phyloP scores from a whole-genome alignment of 2,113 vertebrate species.

The Centrocercus urophasianus region DNA sequence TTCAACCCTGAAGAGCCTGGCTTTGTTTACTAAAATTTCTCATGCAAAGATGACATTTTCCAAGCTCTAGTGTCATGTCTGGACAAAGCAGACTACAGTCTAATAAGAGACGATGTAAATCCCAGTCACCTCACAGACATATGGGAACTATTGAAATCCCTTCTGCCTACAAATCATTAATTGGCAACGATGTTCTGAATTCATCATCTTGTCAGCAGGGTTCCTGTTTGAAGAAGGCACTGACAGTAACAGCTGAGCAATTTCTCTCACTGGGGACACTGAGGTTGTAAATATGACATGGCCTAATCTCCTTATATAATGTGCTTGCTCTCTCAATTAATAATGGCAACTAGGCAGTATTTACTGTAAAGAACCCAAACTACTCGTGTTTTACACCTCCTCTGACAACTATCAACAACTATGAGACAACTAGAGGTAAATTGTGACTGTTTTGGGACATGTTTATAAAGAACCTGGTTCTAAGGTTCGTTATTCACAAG shows the following conservation, averaged over 20 bases:
- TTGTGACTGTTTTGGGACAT: not conserved
- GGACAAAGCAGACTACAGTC: slow-evolving; percentile 8
- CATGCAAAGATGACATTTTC: slow-evolving; percentile 44
- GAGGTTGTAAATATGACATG: slow-evolving; percentile 27
- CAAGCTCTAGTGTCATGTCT: not conserved
- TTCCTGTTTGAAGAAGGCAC: slow-evolving; percentile 51
- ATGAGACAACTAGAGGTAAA: not conserved
- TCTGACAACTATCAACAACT: not conserved
- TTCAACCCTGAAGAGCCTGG: not conserved
- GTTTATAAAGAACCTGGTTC: not conserved
- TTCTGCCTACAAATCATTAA: slow-evolving; percentile 70
- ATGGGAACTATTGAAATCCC: slow-evolving; percentile 55
- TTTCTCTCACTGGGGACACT: not conserved
- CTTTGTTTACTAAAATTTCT: slow-evolving; percentile 47
- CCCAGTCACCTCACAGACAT: slow-evolving; percentile 48
- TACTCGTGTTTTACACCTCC: not conserved
- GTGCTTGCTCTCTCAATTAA: not conserved
- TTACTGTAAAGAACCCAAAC: slow-evolving; percentile 14
- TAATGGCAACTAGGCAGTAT: not conserved
- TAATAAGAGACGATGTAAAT: slow-evolving; percentile 51
- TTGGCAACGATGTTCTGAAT: slow-evolving; percentile 54
- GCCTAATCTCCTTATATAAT: slow-evolving; percentile 49
- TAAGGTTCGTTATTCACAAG: slow-evolving; percentile 25
- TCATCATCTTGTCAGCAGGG: slow-evolving; percentile 66
- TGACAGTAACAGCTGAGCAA: slow-evolving; percentile 45